A percentile compares a stretch with the other conserved stretches of the same genome.
Conservation (phyloP, 2,888 invertebrate genomes). For the Tortricodes alternella region DNA sequence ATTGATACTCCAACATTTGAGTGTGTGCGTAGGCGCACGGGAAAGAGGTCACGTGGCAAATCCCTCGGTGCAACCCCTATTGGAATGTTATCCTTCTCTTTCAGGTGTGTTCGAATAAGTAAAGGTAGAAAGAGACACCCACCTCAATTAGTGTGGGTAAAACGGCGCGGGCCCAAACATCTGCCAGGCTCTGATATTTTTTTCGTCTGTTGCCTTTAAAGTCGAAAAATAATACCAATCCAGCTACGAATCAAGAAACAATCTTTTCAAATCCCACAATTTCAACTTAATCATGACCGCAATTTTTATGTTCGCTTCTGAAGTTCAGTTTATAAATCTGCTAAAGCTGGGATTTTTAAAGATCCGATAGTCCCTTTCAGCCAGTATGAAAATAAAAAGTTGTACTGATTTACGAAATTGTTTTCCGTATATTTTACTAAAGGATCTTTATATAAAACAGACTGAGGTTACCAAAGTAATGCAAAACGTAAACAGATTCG, state of each 20-base stretch:
- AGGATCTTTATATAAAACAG: no score
- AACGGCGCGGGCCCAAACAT: slow-evolving; percentile 70
- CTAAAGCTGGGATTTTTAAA: no score
- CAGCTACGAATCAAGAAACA: slow-evolving; percentile 43
- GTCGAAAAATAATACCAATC: slow-evolving; percentile 58
- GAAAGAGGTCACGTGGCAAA: slow-evolving; percentile 69
- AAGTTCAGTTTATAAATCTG: neutral
- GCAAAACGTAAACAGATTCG: no score
- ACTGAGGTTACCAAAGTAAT: no score
- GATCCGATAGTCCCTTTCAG: no score
- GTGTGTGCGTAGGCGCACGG: slow-evolving; percentile 55
- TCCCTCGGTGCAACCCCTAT: slow-evolving; percentile 72
- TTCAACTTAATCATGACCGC: neutral
- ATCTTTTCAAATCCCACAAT: slow-evolving; percentile 30
- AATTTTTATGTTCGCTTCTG: neutral
- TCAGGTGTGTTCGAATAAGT: slow-evolving; percentile 34
- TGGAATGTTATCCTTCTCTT: slow-evolving; percentile 46
- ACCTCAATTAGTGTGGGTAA: slow-evolving; percentile 47
- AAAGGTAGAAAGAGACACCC: slow-evolving; percentile 41
- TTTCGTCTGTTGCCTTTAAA: slow-evolving; percentile 59
- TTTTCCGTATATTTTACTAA: no score
- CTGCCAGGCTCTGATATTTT: slow-evolving; percentile 71
- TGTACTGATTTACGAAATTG: no score
- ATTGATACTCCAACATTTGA: slow-evolving; percentile 48
- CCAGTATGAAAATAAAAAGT: no score